Base-by-base conservation (phyloP, 2,113 vertebrate genomes). In the Blennius ocellaris region DNA sequence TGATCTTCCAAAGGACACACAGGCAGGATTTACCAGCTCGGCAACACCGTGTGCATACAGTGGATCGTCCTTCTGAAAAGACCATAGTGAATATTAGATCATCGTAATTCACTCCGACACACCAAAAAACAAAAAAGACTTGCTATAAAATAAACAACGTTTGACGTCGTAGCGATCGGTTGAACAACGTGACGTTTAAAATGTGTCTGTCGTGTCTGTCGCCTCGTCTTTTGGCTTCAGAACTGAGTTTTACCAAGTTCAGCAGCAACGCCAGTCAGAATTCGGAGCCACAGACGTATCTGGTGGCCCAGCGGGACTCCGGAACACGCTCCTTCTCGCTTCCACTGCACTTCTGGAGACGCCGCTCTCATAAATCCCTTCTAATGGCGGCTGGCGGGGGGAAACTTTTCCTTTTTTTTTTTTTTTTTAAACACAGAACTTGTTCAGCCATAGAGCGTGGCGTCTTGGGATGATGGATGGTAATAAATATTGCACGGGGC, bases 401-500 rank as follows among this genome's bases (percentile, higher is more conserved):
- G n/a, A n/a, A 90, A 86, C 83, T 90, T 91, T 91, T 89, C n/a
- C n/a, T n/a, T n/a, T n/a, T n/a, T n/a, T n/a, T n/a, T n/a, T n/a
- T n/a, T n/a, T n/a, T n/a, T n/a, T n/a, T n/a, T n/a, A 66, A 85
- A 87, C 88, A 73, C 81, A 65, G 83, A 89, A 83, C 89, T 88
- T 87, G 83, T 70, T 87, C 86, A 84, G 77, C 77, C 77, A 10
- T 65, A 69, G 57, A 87, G 89, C 37, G n/a, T 39, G 21, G 66
- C 60, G 57, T 77, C 82, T 80, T 5, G n/a, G 85, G 72, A 83
- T 92, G 92, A 87, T 76, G 84, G 85, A 89, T 90, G 80, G 86
- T 83, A 80, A 90, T 90, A 93, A 90, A 92, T 92, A 91, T 87
- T 90, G 87, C 85, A 88, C 67, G 62, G 86, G 87, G 86, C 88